Base-by-base conservation (phyloP, 1,140 invertebrate genomes). In the Brachionus angularis region DNA sequence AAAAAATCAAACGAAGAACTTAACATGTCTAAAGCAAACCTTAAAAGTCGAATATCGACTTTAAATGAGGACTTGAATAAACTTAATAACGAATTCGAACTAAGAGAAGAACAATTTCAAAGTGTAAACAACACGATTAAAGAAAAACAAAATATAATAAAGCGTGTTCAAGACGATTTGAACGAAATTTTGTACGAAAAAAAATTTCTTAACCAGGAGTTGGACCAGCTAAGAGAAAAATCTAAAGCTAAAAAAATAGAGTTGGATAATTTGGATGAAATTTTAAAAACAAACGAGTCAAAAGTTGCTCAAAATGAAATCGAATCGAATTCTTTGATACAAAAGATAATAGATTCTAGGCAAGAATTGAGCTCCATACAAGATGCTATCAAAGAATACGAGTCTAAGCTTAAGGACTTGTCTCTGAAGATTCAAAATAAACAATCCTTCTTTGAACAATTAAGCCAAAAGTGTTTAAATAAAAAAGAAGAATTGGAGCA, bases 401-500 rank as follows among this genome's bases (percentile, higher is more conserved):
- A 58, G 23, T 23, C 25, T 39, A 58, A 58, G 23, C 39, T 58
- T 23, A 58, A 58, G 39, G 53, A 58, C 39, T 21, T 58, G 53
- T 23, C 33, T 14, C n/a, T 39, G 36, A 58, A 58, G 39, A 39
- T 18, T 58, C 53, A 58, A 39, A 58, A 36, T 18, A 58, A 58
- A 39, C 53, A 58, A 23, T 39, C 21, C 14, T 14, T 58, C 10
- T 39, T 58, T 25, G 53, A 58, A 39, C 53, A 58, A 25, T 25
- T 58, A 10, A 58, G 39, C 27, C 33, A 58, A 39, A 58, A 58
- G 27, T 58, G 53, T 23, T 58, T 58, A 21, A 34, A 58, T 14
- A 58, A 58, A 58, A 58, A 58, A 58, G 53, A 58, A 10, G 53
- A 58, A 39, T 23, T 58, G 10, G 53, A 58, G 23, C 21, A 31